These are phyloP conservation scores for Acridotheres tristis DNA, from an alignment of 2,797 vertebrate species.

Conservation along the genomic window DNA sequence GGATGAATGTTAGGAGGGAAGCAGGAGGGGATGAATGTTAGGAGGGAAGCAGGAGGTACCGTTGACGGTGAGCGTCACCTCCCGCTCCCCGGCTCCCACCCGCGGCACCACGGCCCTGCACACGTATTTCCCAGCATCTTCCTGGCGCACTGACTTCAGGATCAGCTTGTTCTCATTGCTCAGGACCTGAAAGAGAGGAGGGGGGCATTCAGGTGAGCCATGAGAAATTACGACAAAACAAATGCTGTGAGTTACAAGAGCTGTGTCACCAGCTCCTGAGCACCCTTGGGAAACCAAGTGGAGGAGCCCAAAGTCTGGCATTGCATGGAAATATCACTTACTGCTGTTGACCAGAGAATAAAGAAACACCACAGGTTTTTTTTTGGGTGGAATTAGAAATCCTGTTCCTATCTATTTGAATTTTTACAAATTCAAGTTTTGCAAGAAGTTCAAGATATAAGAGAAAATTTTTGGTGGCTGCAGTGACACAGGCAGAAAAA, in stretches of 20 bases:
- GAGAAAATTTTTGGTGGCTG: background rate
- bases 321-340: background rate
- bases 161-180: conserved; percentile 96
- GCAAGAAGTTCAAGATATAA: background rate
- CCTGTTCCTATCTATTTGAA: background rate
- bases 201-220: background rate
- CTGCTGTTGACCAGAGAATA: background rate
- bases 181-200: conserved; percentile 83
- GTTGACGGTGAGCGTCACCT: conserved; percentile 95
- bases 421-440: background rate
- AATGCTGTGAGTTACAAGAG: accelerated
- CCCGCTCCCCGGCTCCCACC: conserved; percentile 92
- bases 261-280: background rate
- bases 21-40: no score
- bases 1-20: no score
- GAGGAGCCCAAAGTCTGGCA: background rate
- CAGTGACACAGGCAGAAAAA: background rate
- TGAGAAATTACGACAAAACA: background rate
- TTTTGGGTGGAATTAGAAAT: background rate
- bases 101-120: conserved; percentile 95
- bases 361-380: background rate
- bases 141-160: conserved; percentile 92
- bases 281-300: background rate
- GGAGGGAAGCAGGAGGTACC: conserved; percentile 81
- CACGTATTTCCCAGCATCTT: conserved; percentile 96